A percentile compares a stretch with the other conserved stretches of the same genome.
These are phyloP conservation scores for Cheirogaleus major DNA, from an alignment of 2,797 vertebrate genomes.

Conservation along the genomic window DNA sequence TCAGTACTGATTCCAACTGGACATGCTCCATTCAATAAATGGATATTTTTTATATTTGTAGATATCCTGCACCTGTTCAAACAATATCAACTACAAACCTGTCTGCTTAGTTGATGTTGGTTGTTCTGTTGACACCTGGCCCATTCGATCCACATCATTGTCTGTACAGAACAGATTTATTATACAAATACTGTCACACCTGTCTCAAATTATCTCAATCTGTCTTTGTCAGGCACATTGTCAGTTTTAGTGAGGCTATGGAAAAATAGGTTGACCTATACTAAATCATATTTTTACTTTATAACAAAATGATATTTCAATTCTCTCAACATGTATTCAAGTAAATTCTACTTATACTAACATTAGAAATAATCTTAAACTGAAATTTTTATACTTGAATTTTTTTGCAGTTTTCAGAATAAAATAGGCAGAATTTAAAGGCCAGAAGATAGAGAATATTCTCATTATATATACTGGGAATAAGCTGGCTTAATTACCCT, in stretches of 20 bases:
- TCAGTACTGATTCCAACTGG: slow-evolving; percentile 73
- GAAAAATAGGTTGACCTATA: not conserved
- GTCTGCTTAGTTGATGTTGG: slow-evolving; percentile 50
- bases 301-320: not conserved
- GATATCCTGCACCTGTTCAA: slow-evolving; percentile 72
- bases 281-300: slow-evolving; percentile 34
- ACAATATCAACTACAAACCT: slow-evolving; percentile 50
- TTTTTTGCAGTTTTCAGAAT: not conserved
- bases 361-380: not conserved
- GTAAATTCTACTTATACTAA: not conserved
- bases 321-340: not conserved
- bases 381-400: not conserved
- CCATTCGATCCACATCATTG: slow-evolving; percentile 55
- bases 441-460: not conserved
- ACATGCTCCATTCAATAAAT: slow-evolving; percentile 63
- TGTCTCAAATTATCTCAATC: slow-evolving; percentile 65
- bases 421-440: not conserved
- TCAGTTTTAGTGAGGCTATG: not conserved
- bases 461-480: not conserved
- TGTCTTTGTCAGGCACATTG: not conserved
- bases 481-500: not conserved
- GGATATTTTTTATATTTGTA: slow-evolving; percentile 38
- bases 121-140: slow-evolving; percentile 73
- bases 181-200: slow-evolving; percentile 59
- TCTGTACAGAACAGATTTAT: slow-evolving; percentile 64